These are phyloP conservation scores for Acanthacorydalis orientalis DNA, from an alignment of 2,888 invertebrate species.

Conservation along the genomic window DNA sequence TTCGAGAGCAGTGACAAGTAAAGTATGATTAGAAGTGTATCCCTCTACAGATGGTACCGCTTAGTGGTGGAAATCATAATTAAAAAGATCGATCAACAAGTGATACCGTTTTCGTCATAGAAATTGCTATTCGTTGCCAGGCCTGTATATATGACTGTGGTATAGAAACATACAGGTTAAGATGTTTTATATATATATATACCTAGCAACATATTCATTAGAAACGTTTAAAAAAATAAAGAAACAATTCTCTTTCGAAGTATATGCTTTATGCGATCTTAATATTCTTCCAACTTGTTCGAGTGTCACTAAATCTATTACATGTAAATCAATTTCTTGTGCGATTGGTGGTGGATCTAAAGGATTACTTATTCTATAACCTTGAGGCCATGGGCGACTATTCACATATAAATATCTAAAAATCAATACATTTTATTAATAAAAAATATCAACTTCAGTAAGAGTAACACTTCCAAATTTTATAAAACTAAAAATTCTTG, in stretches of 20 bases:
- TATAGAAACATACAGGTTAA: too few relatives aligned
- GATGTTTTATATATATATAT: too few relatives aligned
- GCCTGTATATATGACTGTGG: too few relatives aligned
- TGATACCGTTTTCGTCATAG: too few relatives aligned
- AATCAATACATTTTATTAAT: conserved; percentile 9
- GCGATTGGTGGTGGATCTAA: conserved; percentile 70
- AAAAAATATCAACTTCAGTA: background rate
- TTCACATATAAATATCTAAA: conserved; percentile 63
- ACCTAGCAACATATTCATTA: conserved; percentile 71
- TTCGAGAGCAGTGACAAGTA: too few relatives aligned
- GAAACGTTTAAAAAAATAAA: conserved; percentile 74
- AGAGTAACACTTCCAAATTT: too few relatives aligned
- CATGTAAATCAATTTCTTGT: conserved; percentile 74
- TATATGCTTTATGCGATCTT: conserved; percentile 64
- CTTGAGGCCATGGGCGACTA: conserved; percentile 65
- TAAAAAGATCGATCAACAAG: too few relatives aligned
- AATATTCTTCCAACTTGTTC: conserved; percentile 63
- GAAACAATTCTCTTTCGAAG: conserved; percentile 70
- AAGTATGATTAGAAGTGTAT: too few relatives aligned
- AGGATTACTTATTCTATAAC: conserved; percentile 56
- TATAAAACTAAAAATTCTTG: too few relatives aligned
- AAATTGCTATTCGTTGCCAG: too few relatives aligned
- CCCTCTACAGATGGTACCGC: too few relatives aligned
- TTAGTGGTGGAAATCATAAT: too few relatives aligned
- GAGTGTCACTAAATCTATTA: conserved; percentile 62